Evolutionary conservation across 2,797 vertebrate species (phyloP).

Genomic region (Emys orbicularis): DNA sequence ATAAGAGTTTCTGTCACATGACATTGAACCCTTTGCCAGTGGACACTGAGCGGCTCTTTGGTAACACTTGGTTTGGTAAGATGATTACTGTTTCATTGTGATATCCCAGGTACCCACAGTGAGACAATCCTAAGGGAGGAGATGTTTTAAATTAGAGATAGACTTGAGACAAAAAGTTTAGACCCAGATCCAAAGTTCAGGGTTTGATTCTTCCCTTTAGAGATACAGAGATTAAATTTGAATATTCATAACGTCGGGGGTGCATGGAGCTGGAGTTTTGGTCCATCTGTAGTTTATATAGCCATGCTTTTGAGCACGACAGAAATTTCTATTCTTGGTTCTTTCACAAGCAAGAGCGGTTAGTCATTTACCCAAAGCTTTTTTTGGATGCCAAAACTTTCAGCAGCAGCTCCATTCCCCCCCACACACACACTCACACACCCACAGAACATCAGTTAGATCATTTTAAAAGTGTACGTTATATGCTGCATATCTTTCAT

Average conservation of each 20-base stretch:
- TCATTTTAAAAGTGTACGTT: slow-evolving; percentile 18
- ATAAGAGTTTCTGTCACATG: background rate
- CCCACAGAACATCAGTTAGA: slow-evolving; percentile 22
- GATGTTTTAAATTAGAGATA: slow-evolving; percentile 20
- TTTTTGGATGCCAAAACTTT: background rate
- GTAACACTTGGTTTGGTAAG: background rate
- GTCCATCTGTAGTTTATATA: background rate
- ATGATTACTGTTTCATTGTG: slow-evolving; percentile 3
- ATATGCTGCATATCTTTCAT: slow-evolving; percentile 52
- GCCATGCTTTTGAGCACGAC: background rate
- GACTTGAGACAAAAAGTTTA: background rate
- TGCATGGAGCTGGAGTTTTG: background rate
- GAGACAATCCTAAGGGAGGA: background rate
- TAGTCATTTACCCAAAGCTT: slow-evolving; percentile 34
- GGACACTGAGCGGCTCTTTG: background rate
- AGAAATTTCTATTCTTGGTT: slow-evolving; percentile 39
- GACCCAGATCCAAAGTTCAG: background rate
- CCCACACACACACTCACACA: no score
- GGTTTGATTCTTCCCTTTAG: slow-evolving; percentile 51
- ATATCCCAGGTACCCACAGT: background rate
- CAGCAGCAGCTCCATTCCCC: background rate
- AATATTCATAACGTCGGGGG: slow-evolving; percentile 34
- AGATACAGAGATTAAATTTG: slow-evolving; percentile 12
- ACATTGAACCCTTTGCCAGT: no score
- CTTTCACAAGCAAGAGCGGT: background rate